Conservation (phyloP, 2,797 vertebrate species). For the Acanthornis magna region DNA sequence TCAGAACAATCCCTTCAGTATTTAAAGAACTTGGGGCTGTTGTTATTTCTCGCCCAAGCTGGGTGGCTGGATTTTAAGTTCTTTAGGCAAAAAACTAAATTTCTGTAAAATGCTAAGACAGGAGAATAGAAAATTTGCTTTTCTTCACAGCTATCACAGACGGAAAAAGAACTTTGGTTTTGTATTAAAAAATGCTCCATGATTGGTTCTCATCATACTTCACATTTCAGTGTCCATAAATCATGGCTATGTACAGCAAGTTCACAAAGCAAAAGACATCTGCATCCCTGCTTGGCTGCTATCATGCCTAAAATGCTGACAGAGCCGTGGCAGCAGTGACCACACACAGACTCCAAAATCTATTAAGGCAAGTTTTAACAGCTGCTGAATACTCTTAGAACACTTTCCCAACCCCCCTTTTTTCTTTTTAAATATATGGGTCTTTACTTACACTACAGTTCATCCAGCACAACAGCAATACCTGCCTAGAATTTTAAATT, state of each 20-base stretch:
- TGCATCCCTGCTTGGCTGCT: background rate
- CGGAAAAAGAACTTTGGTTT: background rate
- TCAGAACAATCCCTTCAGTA: background rate
- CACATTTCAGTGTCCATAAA: background rate
- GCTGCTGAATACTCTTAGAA: background rate
- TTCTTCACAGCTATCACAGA: background rate
- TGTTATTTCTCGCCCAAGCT: background rate
- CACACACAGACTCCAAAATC: conserved; percentile 42
- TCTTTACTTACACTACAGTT: background rate
- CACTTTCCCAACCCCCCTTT: background rate
- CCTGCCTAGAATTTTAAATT: background rate
- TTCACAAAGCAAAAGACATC: background rate
- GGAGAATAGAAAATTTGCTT: background rate
- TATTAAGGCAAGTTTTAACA: conserved; percentile 15
- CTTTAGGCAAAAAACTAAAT: background rate
- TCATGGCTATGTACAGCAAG: background rate
- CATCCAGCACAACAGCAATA: background rate
- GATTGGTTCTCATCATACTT: background rate
- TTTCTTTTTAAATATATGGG: background rate
- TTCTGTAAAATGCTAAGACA: background rate
- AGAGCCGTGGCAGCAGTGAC: conserved; percentile 2
- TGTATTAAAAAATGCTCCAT: background rate
- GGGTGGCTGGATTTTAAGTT: background rate
- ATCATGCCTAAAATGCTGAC: background rate
- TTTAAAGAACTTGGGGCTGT: background rate